Base-by-base conservation (phyloP, 1,140 invertebrate genomes). In the Helicorthomorpha holstii region DNA sequence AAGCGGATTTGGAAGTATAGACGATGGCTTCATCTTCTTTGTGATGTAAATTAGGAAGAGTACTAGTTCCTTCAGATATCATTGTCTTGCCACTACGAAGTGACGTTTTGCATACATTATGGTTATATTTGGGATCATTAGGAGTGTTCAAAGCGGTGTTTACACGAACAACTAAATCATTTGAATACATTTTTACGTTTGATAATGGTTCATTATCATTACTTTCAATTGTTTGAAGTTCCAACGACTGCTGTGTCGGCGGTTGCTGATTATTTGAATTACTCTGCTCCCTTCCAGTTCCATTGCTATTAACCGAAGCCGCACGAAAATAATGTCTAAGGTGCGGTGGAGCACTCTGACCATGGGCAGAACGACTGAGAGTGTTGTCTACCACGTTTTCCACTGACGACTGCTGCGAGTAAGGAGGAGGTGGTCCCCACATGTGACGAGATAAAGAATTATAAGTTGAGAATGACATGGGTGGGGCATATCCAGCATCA, bases 371-470 rank as follows among this genome's bases (percentile, higher is more conserved):
- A 56, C 25, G 51, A 54, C 55, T n/a, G 50, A 49, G 22, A 57
- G 53, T 0, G 56, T 56, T 2, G 49, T 25, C n/a, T 54, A 51
- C n/a, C 59, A 49, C 51, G 38, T 61, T 63, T 49, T 61, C 62
- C 1, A 55, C 44, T 22, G 61, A 63, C 0, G 57, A 54, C 25
- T 79, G 79, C 58, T 81, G 79, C 48, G 79, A 80, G 60, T 83
- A 83, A 0, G 80, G 80, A 1, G 81, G 80, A 12, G 81, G 80
- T 16, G 80, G 81, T 19, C 80, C 81, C 80, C 81, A 82, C 16
- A 81, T 57, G 48, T 63, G 61, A 63, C 52, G 59, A 19, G 73
- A 73, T 4, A 74, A 69, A 16, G 21, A 14, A 23, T 12, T 14
- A 16, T 42, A 27, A 16, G n/a, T 24, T 10, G 29, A 26, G 14